Percentiles rank a stretch among this genome's conserved stretches.
Evolutionary conservation across 2,888 invertebrate genomes (phyloP).

Genomic region (Neria commutata): DNA sequence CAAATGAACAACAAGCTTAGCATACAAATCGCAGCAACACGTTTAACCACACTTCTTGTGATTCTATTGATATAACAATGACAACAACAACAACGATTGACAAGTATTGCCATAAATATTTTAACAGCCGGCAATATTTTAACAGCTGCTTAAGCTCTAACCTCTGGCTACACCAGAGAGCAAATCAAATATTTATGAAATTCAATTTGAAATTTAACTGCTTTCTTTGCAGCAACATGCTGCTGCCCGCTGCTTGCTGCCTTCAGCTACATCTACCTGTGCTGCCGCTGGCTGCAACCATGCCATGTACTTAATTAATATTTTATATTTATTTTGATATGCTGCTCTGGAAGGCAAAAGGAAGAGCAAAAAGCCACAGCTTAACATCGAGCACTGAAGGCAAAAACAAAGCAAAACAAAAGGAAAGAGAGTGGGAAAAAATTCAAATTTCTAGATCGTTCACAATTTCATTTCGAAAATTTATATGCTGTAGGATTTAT

Average conservation of each 20-base stretch:
- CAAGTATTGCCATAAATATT: background rate
- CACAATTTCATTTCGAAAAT: background rate
- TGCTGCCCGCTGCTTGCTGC: too few relatives aligned
- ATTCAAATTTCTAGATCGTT: too few relatives aligned
- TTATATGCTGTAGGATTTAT: slow-evolving; percentile 48
- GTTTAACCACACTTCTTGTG: too few relatives aligned
- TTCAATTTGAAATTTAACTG: background rate
- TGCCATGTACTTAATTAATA: background rate
- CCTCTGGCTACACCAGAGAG: too few relatives aligned
- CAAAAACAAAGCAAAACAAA: background rate
- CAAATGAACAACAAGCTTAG: too few relatives aligned
- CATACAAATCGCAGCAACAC: too few relatives aligned
- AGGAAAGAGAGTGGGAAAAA: too few relatives aligned
- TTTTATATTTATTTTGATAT: slow-evolving; percentile 1
- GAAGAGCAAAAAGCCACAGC: background rate
- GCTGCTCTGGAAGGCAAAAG: background rate
- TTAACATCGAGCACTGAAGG: background rate
- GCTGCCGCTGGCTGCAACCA: background rate
- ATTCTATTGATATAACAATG: too few relatives aligned
- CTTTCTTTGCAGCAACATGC: background rate
- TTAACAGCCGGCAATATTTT: background rate
- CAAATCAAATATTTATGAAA: slow-evolving; percentile 1
- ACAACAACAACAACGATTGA: too few relatives aligned
- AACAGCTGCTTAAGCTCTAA: background rate
- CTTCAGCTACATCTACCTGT: too few relatives aligned